phyloP scores from a whole-genome alignment of 2,113 vertebrate genomes.

The Eublepharis macularius region DNA sequence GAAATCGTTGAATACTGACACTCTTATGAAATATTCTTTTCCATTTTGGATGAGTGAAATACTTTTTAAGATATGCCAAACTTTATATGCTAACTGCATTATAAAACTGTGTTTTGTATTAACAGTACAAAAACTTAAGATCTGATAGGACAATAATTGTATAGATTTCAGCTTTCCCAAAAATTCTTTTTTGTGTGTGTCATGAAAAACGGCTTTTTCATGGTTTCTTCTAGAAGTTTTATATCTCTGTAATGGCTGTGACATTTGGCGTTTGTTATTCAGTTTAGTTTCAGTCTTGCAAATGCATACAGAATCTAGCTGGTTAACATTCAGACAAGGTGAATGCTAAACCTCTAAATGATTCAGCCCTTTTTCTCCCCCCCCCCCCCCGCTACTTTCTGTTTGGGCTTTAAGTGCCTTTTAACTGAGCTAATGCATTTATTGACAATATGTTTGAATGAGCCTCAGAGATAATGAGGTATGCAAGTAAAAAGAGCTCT shows the following conservation, averaged over 20 bases:
- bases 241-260: background rate
- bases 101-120: too few species aligned
- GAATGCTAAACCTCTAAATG: background rate
- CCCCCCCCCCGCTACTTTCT: rapidly evolving
- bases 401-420: constrained; percentile 11
- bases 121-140: too few species aligned
- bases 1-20: too few species aligned
- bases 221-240: too few species aligned
- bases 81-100: too few species aligned
- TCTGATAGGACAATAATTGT: too few species aligned
- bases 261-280: constrained; percentile 8
- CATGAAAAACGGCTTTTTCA: too few species aligned
- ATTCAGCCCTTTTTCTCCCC: constrained; percentile 1
- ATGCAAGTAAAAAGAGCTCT: background rate
- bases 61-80: too few species aligned
- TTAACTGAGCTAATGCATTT: constrained; percentile 10
- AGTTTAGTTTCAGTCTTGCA: constrained; percentile 15
- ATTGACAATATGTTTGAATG: background rate
- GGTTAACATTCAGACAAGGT: constrained; percentile 11
- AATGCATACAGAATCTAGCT: background rate
- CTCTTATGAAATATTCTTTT: too few species aligned
- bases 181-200: too few species aligned
- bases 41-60: too few species aligned
- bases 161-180: too few species aligned
- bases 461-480: background rate